Percentiles rank a stretch among this genome's conserved stretches.
These are phyloP conservation scores for Luperina testacea DNA, from an alignment of 2,888 invertebrate genomes.

Conservation along the genomic window DNA sequence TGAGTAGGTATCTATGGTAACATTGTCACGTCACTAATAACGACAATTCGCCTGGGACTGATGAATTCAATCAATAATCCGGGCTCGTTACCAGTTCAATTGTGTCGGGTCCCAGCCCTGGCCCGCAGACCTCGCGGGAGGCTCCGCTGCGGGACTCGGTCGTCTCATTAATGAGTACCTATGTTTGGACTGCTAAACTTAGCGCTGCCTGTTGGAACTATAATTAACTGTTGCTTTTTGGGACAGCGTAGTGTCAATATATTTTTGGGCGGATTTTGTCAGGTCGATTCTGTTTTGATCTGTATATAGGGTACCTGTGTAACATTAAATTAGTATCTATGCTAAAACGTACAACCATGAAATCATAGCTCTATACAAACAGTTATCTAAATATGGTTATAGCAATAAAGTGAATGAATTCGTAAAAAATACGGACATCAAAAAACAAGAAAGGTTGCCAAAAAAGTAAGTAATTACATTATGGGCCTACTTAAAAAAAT, in stretches of 20 bases:
- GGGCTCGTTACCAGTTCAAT: slow-evolving; percentile 78
- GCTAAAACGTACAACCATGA: neutral
- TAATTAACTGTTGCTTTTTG: slow-evolving; percentile 53
- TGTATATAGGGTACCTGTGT: neutral
- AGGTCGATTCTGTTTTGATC: neutral
- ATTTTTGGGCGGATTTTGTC: slow-evolving; percentile 10
- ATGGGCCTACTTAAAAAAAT: slow-evolving; percentile 34
- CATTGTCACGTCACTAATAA: slow-evolving; percentile 66
- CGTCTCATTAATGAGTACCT: slow-evolving; percentile 59
- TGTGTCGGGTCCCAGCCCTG: slow-evolving; percentile 74
- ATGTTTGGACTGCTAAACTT: slow-evolving; percentile 59
- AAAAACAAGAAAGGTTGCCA: slow-evolving; percentile 27
- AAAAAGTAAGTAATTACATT: slow-evolving; percentile 44
- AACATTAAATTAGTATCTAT: neutral
- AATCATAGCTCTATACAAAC: neutral
- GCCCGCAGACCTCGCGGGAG: slow-evolving; percentile 61
- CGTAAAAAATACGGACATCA: slow-evolving; percentile 3
- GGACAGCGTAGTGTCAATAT: slow-evolving; percentile 5
- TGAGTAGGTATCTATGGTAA: slow-evolving; percentile 29
- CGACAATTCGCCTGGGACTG: slow-evolving; percentile 73
- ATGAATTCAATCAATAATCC: slow-evolving; percentile 80
- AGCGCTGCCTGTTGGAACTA: slow-evolving; percentile 44
- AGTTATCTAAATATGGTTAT: slow-evolving; percentile 1
- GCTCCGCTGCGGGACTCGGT: slow-evolving; percentile 46
- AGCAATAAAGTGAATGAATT: slow-evolving; percentile 9